These are phyloP conservation scores for Pterois miles DNA, from an alignment of 2,797 vertebrate species.

Conservation along the genomic window DNA sequence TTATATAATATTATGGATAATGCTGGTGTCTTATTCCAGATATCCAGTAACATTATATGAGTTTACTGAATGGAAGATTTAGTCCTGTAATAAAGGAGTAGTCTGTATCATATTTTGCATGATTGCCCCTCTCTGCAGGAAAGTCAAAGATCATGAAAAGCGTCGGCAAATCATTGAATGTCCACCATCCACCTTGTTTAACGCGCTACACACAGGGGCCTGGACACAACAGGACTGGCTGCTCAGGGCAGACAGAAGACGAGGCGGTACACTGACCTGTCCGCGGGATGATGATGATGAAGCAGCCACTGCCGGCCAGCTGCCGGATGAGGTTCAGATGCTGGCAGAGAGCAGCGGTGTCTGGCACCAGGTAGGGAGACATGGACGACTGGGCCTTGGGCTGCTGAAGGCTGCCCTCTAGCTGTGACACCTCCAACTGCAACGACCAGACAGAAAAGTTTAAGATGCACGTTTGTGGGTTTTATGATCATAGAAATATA, in stretches of 20 bases:
- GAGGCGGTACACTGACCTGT: constrained; percentile 83
- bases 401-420: constrained; percentile 98
- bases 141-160: not conserved
- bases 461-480: not conserved
- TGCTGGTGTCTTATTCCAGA: not conserved
- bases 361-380: constrained; percentile 97
- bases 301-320: constrained; percentile 92
- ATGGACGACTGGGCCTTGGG: constrained; percentile 96
- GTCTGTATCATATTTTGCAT: not conserved
- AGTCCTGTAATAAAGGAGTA: not conserved
- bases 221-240: not conserved
- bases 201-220: not conserved
- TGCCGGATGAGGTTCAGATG: constrained; percentile 91
- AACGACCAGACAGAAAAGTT: not conserved
- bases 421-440: constrained; percentile 96
- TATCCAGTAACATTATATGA: not conserved
- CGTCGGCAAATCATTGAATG: not conserved
- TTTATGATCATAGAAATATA: not conserved
- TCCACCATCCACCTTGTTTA: not conserved
- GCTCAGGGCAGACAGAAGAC: not conserved
- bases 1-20: not conserved
- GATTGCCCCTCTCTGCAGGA: not conserved
- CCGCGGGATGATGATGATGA: constrained; percentile 97
- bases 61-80: not conserved
- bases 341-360: constrained; percentile 94